Conservation (phyloP, 2,113 vertebrate genomes). For the Vombatus ursinus region DNA sequence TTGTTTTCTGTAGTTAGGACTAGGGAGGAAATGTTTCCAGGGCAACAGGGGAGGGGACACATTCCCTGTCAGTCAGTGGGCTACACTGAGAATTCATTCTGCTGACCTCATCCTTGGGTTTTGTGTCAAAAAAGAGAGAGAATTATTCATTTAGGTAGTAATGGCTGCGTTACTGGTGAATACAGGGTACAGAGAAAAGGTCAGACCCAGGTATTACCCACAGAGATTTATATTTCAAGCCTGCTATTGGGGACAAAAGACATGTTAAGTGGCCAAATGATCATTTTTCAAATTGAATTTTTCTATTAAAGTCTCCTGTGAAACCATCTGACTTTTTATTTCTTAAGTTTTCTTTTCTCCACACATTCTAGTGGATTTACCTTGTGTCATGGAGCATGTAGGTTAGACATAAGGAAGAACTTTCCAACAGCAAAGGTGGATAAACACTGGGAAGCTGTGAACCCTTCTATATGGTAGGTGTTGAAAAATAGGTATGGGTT, state of each 20-base stretch:
- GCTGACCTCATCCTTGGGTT: not conserved
- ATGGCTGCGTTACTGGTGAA: not conserved
- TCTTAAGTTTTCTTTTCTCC: not conserved
- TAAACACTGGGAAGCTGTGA: not conserved
- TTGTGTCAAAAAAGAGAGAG: constrained; percentile 2
- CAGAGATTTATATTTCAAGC: not conserved
- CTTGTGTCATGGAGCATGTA: not conserved
- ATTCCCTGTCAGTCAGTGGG: not conserved
- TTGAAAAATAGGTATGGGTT: too few species aligned
- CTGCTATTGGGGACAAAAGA: constrained; percentile 18
- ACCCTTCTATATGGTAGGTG: too few species aligned
- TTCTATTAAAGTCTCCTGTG: not conserved
- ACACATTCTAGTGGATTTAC: not conserved
- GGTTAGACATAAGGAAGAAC: not conserved
- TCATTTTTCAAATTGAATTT: not conserved
- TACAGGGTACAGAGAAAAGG: not conserved
- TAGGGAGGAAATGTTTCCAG: not conserved
- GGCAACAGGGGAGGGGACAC: not conserved
- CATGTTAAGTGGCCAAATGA: not conserved
- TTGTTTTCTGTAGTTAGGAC: not conserved
- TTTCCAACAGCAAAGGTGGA: not conserved
- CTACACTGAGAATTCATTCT: not conserved
- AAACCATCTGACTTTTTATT: not conserved
- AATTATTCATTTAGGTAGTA: not conserved
- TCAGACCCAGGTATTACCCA: not conserved